A percentile compares a stretch with the other conserved stretches of the same genome.
Evolutionary conservation across 2,113 vertebrate genomes (phyloP).

Genomic region (Myotis yumanensis): DNA sequence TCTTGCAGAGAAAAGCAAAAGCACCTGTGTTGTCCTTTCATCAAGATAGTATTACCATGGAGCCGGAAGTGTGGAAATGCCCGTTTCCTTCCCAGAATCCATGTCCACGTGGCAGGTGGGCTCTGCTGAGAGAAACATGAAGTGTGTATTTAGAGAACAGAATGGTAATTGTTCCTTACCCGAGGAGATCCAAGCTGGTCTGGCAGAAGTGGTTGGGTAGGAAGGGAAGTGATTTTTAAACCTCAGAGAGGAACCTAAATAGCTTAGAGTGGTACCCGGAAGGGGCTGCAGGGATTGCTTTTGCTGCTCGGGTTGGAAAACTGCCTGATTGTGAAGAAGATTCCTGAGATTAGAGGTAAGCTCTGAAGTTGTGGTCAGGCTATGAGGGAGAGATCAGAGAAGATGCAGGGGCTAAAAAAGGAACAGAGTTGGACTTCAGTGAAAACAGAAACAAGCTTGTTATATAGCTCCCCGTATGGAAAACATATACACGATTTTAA

Average conservation of each 20-base stretch:
- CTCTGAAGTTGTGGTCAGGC: not conserved
- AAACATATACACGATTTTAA: not conserved
- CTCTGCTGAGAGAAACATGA: not conserved
- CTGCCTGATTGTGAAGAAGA: not conserved
- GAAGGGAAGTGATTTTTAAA: not conserved
- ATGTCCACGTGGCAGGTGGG: not conserved
- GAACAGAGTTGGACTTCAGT: not conserved
- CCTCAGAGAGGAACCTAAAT: not conserved
- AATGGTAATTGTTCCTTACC: not conserved
- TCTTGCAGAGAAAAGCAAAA: not conserved
- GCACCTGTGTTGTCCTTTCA: not conserved
- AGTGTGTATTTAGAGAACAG: not conserved
- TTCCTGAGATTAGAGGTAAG: not conserved
- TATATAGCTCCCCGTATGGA: not conserved
- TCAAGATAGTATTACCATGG: not conserved
- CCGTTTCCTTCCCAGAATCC: not conserved
- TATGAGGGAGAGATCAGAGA: not conserved
- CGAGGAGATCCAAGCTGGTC: not conserved
- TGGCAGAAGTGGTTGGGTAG: not conserved
- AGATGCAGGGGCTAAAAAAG: not conserved
- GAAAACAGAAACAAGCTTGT: slow-evolving; percentile 2
- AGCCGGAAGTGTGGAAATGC: not conserved
- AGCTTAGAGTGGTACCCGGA: not conserved
- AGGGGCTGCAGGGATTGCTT: not conserved
- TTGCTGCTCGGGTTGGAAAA: not conserved